phyloP scores from a whole-genome alignment of 2,113 vertebrate genomes.

The Dryoscopus gambensis region DNA sequence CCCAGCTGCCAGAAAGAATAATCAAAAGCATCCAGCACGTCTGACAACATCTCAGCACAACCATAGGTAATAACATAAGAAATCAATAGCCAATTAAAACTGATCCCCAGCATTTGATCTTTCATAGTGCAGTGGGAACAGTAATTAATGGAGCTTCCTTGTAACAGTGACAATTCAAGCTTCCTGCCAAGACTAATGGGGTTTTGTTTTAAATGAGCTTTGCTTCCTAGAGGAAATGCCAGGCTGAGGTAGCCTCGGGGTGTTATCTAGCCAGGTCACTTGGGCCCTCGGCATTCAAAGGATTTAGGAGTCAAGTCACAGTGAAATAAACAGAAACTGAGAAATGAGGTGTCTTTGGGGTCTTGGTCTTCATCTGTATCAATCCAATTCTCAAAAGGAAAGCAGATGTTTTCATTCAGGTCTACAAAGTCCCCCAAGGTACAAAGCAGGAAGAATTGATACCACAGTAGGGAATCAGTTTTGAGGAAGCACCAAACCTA shows the following conservation, averaged over 20 bases:
- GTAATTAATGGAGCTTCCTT: constrained; percentile 58
- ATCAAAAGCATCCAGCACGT: constrained; percentile 45
- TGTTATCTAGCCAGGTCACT: constrained; percentile 2
- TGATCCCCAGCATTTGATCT: constrained; percentile 60
- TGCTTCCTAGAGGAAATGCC: background rate
- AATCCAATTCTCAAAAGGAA: background rate
- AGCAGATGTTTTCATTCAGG: background rate
- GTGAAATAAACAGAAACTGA: background rate
- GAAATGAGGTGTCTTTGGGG: background rate
- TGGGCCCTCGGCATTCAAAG: background rate
- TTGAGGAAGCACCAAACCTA: background rate
- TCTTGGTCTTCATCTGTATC: background rate
- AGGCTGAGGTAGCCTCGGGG: background rate
- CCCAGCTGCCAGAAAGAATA: constrained; percentile 56
- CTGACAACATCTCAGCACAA: constrained; percentile 33
- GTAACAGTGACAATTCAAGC: constrained; percentile 41
- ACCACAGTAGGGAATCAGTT: background rate
- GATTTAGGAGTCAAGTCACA: background rate
- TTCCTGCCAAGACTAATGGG: constrained; percentile 40
- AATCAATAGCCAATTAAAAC: constrained; percentile 72
- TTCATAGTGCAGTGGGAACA: constrained; percentile 44
- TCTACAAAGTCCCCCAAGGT: background rate
- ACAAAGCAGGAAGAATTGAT: background rate
- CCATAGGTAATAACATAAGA: constrained; percentile 57
- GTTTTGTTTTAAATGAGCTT: constrained; percentile 20